Percentiles rank a stretch among this genome's conserved stretches.
Evolutionary conservation across 2,797 vertebrate species (phyloP).

Genomic region (Sebastiscus tertius): DNA sequence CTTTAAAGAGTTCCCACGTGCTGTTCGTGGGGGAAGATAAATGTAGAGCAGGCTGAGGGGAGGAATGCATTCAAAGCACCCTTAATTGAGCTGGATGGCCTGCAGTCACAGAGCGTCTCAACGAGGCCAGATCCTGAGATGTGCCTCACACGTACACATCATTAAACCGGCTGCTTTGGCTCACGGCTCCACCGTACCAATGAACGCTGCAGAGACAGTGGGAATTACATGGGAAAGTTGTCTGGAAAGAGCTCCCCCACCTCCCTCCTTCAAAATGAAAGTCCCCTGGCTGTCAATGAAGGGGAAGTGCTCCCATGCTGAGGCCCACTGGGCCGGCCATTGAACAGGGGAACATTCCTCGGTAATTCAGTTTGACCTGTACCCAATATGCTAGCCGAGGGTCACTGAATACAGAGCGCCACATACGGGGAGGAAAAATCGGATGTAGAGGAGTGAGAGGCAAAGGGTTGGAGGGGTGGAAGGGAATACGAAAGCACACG

Average conservation of each 20-base stretch:
- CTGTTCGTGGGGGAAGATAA: slow-evolving; percentile 61
- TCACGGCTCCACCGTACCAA: slow-evolving; percentile 36
- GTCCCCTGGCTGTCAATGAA: slow-evolving; percentile 72
- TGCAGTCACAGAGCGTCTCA: slow-evolving; percentile 69
- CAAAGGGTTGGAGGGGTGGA: slow-evolving; percentile 28
- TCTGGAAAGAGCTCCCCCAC: slow-evolving; percentile 40
- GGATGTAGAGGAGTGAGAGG: slow-evolving; percentile 52
- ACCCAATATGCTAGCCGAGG: slow-evolving; percentile 59
- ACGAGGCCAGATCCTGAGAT: slow-evolving; percentile 62
- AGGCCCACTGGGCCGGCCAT: slow-evolving; percentile 63
- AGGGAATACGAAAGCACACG: slow-evolving; percentile 18
- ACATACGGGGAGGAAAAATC: slow-evolving; percentile 55
- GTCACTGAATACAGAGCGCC: slow-evolving; percentile 59
- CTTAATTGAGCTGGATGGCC: slow-evolving; percentile 77
- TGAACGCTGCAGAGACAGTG: slow-evolving; percentile 44
- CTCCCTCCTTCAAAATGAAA: slow-evolving; percentile 55
- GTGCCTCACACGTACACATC: slow-evolving; percentile 70
- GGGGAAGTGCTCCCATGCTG: slow-evolving; percentile 78
- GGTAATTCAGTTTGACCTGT: slow-evolving; percentile 84
- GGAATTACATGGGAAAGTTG: slow-evolving; percentile 70
- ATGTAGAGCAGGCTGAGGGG: slow-evolving; percentile 55
- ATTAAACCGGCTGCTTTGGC: slow-evolving; percentile 61
- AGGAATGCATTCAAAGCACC: slow-evolving; percentile 73
- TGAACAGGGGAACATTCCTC: slow-evolving; percentile 78
- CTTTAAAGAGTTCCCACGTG: slow-evolving; percentile 67